Evolutionary conservation across 2,113 vertebrate species (phyloP).

Genomic region (Copsychus sechellarum): DNA sequence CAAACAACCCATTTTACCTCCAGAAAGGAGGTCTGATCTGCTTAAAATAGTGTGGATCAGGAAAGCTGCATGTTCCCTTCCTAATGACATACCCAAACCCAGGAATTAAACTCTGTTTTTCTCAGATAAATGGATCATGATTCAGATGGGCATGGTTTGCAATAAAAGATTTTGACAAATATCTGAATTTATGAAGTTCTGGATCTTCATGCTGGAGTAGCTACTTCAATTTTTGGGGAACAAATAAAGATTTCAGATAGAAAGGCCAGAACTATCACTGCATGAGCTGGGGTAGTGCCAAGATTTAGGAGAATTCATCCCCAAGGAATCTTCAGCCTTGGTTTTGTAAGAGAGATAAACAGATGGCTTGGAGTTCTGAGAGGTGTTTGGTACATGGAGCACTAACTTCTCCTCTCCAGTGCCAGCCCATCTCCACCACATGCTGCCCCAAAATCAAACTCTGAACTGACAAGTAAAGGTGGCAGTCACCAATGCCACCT

Average conservation of each 20-base stretch:
- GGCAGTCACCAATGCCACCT: background rate
- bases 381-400: background rate
- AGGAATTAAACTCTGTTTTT: background rate
- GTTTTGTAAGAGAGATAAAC: background rate
- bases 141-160: background rate
- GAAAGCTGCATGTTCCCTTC: background rate
- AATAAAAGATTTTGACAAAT: background rate
- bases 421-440: background rate
- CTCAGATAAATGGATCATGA: background rate
- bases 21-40: background rate
- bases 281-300: background rate
- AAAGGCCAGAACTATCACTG: background rate
- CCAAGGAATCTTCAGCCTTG: background rate
- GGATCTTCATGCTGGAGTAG: background rate
- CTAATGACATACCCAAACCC: background rate
- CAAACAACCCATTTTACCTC: background rate
- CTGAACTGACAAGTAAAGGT: background rate
- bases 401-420: background rate
- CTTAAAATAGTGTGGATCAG: background rate
- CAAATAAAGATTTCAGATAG: background rate
- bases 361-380: background rate
- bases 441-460: background rate
- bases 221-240: background rate
- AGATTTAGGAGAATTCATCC: background rate
- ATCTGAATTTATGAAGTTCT: background rate